phyloP scores from a whole-genome alignment of 2,113 vertebrate genomes.

The Trachemys scripta region DNA sequence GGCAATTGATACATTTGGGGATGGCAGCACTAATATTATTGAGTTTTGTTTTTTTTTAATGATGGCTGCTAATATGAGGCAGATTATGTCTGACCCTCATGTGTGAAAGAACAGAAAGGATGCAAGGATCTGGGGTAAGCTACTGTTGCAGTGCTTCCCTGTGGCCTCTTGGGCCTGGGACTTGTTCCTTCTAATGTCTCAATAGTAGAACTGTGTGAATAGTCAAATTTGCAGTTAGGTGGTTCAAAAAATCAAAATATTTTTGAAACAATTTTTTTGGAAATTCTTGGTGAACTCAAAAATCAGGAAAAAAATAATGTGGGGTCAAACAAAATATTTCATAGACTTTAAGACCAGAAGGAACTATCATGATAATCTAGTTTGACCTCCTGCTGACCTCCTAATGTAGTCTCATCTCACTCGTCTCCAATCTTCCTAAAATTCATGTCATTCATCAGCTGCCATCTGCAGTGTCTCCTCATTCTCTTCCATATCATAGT shows the following conservation, averaged over 20 bases:
- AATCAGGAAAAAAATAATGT: background rate
- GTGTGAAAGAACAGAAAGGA: background rate
- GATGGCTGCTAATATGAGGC: background rate
- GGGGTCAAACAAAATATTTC: background rate
- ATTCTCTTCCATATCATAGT: background rate
- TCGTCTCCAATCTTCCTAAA: background rate
- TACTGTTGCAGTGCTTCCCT: background rate
- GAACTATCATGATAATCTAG: background rate
- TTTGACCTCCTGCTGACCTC: too few species aligned
- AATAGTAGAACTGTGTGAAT: background rate
- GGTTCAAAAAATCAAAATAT: background rate
- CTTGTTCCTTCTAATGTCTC: background rate
- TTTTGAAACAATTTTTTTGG: background rate
- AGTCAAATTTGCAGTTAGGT: background rate
- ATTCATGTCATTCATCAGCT: too few species aligned
- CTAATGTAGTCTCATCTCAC: too few species aligned
- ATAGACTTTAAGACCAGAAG: background rate
- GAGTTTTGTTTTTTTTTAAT: background rate
- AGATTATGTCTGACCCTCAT: background rate
- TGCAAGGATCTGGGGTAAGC: rapidly evolving
- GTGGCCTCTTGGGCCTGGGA: background rate
- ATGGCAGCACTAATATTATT: background rate
- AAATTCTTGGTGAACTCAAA: background rate
- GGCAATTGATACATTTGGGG: background rate
- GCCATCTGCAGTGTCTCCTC: too few species aligned